A percentile compares a stretch with the other conserved stretches of the same genome.
Evolutionary conservation across 2,113 vertebrate species (phyloP).

Genomic region (Cercocebus atys): DNA sequence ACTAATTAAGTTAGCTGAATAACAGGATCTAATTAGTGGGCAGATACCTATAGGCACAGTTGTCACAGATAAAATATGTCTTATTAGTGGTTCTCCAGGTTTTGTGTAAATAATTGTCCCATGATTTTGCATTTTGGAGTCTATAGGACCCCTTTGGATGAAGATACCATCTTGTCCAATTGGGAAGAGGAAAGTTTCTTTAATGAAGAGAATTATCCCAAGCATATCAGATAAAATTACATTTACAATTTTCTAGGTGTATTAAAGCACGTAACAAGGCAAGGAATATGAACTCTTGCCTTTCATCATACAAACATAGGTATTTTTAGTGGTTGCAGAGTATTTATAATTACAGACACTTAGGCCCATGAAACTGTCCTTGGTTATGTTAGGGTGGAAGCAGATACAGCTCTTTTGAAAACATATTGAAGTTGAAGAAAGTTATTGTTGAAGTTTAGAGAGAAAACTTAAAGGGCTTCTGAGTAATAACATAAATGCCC

Average conservation of each 20-base stretch:
- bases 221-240: neutral
- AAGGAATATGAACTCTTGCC: neutral
- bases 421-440: neutral
- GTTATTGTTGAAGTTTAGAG: neutral
- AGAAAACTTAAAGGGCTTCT: neutral
- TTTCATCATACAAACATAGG: neutral
- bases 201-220: neutral
- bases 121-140: neutral
- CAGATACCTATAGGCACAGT: neutral
- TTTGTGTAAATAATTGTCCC: neutral
- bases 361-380: neutral
- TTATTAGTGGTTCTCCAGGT: neutral
- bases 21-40: neutral
- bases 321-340: neutral
- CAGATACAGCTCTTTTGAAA: neutral
- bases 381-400: neutral
- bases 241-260: neutral
- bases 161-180: neutral
- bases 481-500: neutral
- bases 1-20: neutral
- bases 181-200: neutral
- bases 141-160: neutral
- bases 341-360: neutral
- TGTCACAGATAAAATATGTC: neutral
- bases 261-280: neutral